phyloP scores from a whole-genome alignment of 2,888 invertebrate genomes.

The Limnephilus rhombicus region DNA sequence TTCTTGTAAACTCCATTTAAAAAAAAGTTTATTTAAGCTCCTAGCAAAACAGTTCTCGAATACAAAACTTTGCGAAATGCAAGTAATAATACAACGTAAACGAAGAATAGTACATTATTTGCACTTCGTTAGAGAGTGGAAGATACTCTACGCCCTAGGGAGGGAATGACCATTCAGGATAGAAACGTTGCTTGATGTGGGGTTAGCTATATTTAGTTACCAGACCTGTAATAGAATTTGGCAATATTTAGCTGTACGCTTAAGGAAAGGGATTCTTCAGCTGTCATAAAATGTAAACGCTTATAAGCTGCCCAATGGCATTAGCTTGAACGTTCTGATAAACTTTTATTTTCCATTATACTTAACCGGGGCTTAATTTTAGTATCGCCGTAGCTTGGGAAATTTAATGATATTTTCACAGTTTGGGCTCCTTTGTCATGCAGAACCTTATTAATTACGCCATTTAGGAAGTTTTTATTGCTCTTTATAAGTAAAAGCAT shows the following conservation, averaged over 20 bases:
- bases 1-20: background rate
- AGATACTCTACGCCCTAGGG: background rate
- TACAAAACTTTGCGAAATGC: background rate
- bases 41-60: background rate
- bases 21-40: background rate
- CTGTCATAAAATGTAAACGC: background rate
- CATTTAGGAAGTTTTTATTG: background rate
- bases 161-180: background rate
- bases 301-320: background rate
- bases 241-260: background rate
- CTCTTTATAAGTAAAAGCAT: slow-evolving; percentile 4
- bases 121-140: background rate
- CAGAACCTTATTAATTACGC: slow-evolving; percentile 26
- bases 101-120: background rate
- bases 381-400: background rate
- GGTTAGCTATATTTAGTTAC: background rate
- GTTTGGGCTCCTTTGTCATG: slow-evolving; percentile 6
- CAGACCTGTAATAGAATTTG: background rate
- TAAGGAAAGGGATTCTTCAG: background rate
- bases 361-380: slow-evolving; percentile 13
- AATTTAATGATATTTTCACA: slow-evolving; percentile 26
- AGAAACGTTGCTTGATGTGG: background rate
- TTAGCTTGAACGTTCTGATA: slow-evolving; percentile 12
- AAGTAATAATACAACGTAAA: background rate
- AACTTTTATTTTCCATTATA: slow-evolving; percentile 27